Evolutionary conservation across 2,888 invertebrate species (phyloP).

Genomic region (Horisme vitalbata): DNA sequence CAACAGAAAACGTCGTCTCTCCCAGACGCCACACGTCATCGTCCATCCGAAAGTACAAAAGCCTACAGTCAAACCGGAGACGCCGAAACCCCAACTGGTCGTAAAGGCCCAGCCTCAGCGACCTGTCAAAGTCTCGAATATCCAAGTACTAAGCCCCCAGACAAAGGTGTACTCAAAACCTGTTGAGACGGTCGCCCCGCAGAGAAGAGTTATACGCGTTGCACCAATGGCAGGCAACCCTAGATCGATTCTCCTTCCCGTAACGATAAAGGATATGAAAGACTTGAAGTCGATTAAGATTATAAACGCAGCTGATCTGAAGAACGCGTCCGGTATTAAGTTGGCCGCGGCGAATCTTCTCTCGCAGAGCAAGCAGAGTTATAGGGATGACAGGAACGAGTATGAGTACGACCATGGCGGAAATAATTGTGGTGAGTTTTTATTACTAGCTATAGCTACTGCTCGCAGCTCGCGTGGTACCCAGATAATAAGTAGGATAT

Average conservation of each 20-base stretch:
- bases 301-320: constrained; percentile 85
- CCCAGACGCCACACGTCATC: constrained; percentile 63
- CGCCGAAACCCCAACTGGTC: constrained; percentile 68
- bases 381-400: constrained; percentile 63
- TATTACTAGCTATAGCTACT: too few species aligned
- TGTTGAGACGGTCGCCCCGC: constrained; percentile 69
- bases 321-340: constrained; percentile 80
- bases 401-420: constrained; percentile 66
- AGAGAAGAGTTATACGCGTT: constrained; percentile 68
- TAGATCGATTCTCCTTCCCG: constrained; percentile 87
- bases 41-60: constrained; percentile 74
- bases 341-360: constrained; percentile 76
- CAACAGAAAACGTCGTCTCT: constrained; percentile 72
- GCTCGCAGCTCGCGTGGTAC: too few species aligned
- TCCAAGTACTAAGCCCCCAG: constrained; percentile 70
- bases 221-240: constrained; percentile 80
- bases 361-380: constrained; percentile 71
- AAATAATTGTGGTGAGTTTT: constrained; percentile 66
- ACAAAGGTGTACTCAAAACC: constrained; percentile 76
- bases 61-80: constrained; percentile 58
- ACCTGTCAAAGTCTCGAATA: constrained; percentile 68
- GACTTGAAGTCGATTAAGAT: constrained; percentile 88
- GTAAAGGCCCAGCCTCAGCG: constrained; percentile 75
- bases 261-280: constrained; percentile 87
- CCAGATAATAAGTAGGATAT: neutral